These are phyloP conservation scores for Bicyclus anynana DNA, from an alignment of 1,140 invertebrate species.

Conservation along the genomic window DNA sequence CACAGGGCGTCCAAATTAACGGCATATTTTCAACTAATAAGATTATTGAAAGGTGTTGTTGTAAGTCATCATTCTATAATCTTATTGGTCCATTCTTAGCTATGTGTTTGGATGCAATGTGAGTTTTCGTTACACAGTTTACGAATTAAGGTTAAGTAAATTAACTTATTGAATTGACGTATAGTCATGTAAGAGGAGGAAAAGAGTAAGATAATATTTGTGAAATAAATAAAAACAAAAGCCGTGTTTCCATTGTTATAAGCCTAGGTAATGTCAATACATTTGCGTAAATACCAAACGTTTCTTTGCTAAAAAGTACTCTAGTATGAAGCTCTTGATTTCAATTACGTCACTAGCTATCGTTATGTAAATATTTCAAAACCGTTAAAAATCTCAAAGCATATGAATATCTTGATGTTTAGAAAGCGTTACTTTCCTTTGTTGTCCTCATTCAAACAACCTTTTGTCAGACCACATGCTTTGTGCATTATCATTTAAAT, in stretches of 20 bases:
- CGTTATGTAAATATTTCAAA: not conserved
- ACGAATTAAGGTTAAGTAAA: too few relatives aligned
- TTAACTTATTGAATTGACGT: too few relatives aligned
- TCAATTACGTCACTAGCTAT: slow-evolving; percentile 2
- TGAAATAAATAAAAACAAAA: slow-evolving; percentile 7
- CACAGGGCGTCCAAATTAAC: too few relatives aligned
- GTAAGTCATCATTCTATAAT: too few relatives aligned
- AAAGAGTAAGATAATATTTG: slow-evolving; percentile 10
- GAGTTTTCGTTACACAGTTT: too few relatives aligned
- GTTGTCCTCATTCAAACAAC: not conserved
- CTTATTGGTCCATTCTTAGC: too few relatives aligned
- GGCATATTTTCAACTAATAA: too few relatives aligned
- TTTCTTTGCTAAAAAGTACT: not conserved
- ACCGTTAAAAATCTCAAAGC: not conserved
- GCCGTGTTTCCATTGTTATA: slow-evolving; percentile 17
- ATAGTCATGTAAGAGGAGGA: not conserved
- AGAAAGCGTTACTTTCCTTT: slow-evolving; percentile 13
- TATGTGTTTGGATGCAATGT: too few relatives aligned
- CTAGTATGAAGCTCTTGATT: not conserved
- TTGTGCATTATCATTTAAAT: slow-evolving; percentile 1
- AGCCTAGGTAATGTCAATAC: slow-evolving; percentile 7
- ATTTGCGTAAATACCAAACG: not conserved
- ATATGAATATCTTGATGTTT: not conserved
- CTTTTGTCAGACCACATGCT: slow-evolving; percentile 23
- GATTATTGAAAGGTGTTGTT: too few relatives aligned